Evolutionary conservation across 2,888 invertebrate species (phyloP).

Genomic region (Osmoderma eremita): DNA sequence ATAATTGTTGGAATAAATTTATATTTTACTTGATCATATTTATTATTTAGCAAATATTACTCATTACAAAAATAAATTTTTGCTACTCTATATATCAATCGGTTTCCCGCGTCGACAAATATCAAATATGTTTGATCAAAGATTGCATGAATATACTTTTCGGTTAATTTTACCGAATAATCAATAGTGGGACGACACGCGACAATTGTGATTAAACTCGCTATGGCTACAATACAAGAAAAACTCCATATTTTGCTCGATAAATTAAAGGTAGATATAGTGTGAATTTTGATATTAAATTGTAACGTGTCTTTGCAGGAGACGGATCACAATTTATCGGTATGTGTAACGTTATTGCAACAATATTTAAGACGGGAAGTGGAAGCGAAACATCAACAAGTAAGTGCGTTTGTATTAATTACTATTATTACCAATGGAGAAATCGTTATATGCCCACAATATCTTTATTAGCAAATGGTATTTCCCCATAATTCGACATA

Average conservation of each 20-base stretch:
- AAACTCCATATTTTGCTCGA: conserved; percentile 50
- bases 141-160: conserved; percentile 48
- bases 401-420: conserved; percentile 35
- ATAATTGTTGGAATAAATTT: too few species aligned
- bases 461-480: too few species aligned
- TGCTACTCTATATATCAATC: too few species aligned
- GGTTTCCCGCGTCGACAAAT: not conserved
- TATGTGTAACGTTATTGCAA: conserved; percentile 51
- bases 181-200: conserved; percentile 53
- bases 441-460: not conserved
- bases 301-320: conserved; percentile 44
- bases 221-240: conserved; percentile 49
- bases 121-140: conserved; percentile 42
- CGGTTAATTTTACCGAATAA: conserved; percentile 49
- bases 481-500: too few species aligned
- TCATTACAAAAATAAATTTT: too few species aligned
- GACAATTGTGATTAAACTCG: conserved; percentile 44
- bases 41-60: too few species aligned
- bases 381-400: conserved; percentile 38
- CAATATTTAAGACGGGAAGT: conserved; percentile 46
- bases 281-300: conserved; percentile 8
- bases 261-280: conserved; percentile 49
- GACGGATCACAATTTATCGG: conserved; percentile 51
- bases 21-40: too few species aligned
- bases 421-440: conserved; percentile 3